Percentiles rank a stretch among this genome's conserved stretches.
Evolutionary conservation across 2,113 vertebrate genomes (phyloP).

Genomic region (Capreolus pygargus): DNA sequence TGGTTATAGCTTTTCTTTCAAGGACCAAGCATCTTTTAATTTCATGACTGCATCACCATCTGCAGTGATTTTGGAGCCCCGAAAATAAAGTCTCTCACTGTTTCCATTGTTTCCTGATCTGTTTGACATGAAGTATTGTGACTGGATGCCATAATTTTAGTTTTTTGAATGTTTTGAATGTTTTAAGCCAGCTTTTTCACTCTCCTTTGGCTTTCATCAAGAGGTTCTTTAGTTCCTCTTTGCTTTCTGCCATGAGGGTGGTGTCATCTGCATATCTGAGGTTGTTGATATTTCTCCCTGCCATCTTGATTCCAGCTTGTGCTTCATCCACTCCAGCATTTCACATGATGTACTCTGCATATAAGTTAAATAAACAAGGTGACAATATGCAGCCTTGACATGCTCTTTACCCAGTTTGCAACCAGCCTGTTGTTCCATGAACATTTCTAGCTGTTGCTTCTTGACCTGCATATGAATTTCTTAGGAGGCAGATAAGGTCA

Average conservation of each 20-base stretch:
- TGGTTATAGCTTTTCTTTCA: not conserved
- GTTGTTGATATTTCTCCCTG: not conserved
- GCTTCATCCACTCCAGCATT: not conserved
- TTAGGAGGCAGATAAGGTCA: not conserved
- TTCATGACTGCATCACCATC: not conserved
- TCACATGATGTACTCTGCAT: not conserved
- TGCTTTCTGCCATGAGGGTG: not conserved
- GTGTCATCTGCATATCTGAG: not conserved
- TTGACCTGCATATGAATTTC: not conserved
- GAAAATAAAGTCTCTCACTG: not conserved
- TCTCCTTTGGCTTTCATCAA: not conserved
- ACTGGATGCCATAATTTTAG: not conserved
- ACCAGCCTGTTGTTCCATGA: accelerated
- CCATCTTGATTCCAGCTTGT: not conserved
- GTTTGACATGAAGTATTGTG: not conserved
- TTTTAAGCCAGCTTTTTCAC: not conserved
- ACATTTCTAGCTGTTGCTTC: not conserved
- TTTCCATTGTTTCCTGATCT: not conserved
- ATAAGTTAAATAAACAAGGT: not conserved
- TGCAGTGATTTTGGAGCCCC: not conserved
- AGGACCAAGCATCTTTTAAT: not conserved
- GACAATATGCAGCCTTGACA: not conserved
- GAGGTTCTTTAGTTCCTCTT: not conserved
- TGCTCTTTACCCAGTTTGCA: not conserved
- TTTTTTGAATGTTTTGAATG: not conserved